Conservation (phyloP, 2,113 vertebrate genomes). For the Cryptomyrus ogoouensis region DNA sequence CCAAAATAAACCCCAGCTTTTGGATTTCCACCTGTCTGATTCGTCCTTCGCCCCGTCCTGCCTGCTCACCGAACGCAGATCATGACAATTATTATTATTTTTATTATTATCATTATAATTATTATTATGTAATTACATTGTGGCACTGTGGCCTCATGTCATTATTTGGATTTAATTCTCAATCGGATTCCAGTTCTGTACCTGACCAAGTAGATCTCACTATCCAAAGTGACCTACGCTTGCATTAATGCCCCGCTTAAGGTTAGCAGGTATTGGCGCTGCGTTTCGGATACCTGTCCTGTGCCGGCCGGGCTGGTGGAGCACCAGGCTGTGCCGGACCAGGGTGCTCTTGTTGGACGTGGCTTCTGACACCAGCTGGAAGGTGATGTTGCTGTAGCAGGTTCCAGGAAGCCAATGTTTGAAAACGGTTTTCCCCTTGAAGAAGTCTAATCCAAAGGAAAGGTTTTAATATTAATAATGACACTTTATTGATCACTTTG, state of each 20-base stretch:
- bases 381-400: conserved; percentile 90
- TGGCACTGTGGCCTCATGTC: neutral
- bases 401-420: conserved; percentile 90
- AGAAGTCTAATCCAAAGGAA: neutral
- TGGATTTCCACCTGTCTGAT: no score
- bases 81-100: no score
- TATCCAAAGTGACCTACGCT: neutral
- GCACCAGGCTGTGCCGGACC: conserved; percentile 72
- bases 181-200: neutral
- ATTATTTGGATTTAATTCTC: neutral
- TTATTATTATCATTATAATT: neutral
- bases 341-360: conserved; percentile 74
- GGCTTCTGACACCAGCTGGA: conserved; percentile 88
- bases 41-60: no score
- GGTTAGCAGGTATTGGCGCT: neutral
- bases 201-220: neutral
- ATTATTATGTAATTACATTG: neutral
- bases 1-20: no score
- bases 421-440: conserved; percentile 81
- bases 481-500: neutral
- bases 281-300: conserved; percentile 68
- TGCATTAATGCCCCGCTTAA: neutral
- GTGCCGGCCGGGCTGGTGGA: conserved; percentile 73
- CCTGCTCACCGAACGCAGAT: no score
- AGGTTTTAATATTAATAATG: neutral